Evolutionary conservation across 2,888 invertebrate species (phyloP).

Genomic region (Stenichneumon culpator): DNA sequence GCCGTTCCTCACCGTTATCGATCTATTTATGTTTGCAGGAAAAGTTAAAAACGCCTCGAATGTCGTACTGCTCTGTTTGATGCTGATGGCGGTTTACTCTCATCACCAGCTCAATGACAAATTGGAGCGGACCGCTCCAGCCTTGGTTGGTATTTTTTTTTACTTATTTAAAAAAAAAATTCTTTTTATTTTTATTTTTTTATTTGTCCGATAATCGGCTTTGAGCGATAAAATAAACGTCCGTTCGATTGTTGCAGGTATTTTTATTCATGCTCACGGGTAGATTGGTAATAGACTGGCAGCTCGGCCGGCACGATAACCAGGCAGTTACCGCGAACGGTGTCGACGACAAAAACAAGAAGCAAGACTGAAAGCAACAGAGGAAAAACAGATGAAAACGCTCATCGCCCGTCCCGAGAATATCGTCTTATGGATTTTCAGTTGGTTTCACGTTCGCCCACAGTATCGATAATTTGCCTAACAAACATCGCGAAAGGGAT

Average conservation of each 20-base stretch:
- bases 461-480: slow-evolving; percentile 35
- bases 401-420: slow-evolving; percentile 55
- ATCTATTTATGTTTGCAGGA: slow-evolving; percentile 87
- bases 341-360: slow-evolving; percentile 85
- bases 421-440: slow-evolving; percentile 43
- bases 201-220: neutral
- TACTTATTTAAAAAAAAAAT: neutral
- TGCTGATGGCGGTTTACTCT: slow-evolving; percentile 96
- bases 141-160: slow-evolving; percentile 87
- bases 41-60: slow-evolving; percentile 96
- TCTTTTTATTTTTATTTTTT: neutral
- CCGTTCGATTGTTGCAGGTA: slow-evolving; percentile 83
- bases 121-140: slow-evolving; percentile 95
- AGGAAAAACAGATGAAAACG: slow-evolving; percentile 37
- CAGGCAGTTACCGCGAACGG: slow-evolving; percentile 83
- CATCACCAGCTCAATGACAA: slow-evolving; percentile 97
- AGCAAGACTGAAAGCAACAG: slow-evolving; percentile 85
- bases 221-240: neutral
- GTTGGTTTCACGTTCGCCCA: slow-evolving; percentile 39
- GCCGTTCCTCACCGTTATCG: neutral
- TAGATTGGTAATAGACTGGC: slow-evolving; percentile 93
- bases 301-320: slow-evolving; percentile 86
- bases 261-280: slow-evolving; percentile 97
- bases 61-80: slow-evolving; percentile 92
- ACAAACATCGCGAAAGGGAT: neutral